Conservation (phyloP, 2,797 vertebrate genomes). For the Podargus strigoides region DNA sequence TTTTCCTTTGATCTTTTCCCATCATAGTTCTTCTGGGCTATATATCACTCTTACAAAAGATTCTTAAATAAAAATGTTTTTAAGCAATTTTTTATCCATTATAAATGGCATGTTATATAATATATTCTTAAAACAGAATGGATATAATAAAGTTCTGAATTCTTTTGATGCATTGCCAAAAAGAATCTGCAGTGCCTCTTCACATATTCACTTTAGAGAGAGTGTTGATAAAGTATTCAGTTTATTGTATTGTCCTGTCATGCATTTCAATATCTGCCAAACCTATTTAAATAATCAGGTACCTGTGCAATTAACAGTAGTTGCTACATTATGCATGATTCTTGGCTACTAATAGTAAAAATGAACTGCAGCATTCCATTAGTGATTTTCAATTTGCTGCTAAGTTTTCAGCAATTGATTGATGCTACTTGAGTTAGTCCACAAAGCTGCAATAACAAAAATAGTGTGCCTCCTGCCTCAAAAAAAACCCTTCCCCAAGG, state of each 20-base stretch:
- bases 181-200: background rate
- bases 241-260: background rate
- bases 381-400: slow-evolving; percentile 22
- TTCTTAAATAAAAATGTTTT: background rate
- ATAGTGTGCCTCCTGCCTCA: background rate
- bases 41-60: background rate
- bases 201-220: background rate
- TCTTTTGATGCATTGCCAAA: background rate
- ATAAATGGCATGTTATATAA: background rate
- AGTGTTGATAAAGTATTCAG: background rate
- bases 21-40: background rate
- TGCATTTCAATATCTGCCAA: slow-evolving; percentile 19
- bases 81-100: background rate
- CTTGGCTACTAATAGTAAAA: background rate
- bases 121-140: background rate
- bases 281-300: background rate
- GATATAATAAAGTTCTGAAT: background rate
- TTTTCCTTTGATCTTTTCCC: background rate
- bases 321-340: slow-evolving; percentile 17
- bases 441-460: background rate
- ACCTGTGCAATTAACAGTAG: slow-evolving; percentile 3
- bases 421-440: background rate
- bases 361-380: background rate
- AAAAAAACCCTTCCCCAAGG: background rate
- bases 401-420: background rate